Base-by-base conservation (phyloP, 2,113 vertebrate genomes). In the Choloepus hoffmanni region DNA sequence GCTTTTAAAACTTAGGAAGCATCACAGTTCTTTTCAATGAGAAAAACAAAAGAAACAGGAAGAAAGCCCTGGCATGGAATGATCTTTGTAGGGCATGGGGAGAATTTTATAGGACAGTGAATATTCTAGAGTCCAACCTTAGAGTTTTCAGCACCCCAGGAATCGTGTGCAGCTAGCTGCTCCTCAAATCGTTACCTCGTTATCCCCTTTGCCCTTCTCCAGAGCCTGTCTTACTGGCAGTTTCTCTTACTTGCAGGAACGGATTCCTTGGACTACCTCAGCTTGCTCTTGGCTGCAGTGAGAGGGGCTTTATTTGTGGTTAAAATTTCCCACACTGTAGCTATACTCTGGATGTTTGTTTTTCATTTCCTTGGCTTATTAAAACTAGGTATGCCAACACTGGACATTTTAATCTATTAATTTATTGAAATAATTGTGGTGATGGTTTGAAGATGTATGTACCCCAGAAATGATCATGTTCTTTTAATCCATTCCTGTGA, bases 341-440 rank as follows among this genome's bases (percentile, higher is more conserved):
- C 67, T 62, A 7, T 24, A 19, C 26, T 53, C 40, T 89, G 63
- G 19, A 48, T 92, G 23, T 36, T 36, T 36, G 36, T 36, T 36
- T 48, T 60, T 84, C 87, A 81, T 67, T 67, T 95, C 73, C 95
- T 93, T 30, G 67, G 60, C 67, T 86, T 84, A 86, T 91, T 78
- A 93, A 93, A 87, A 77, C 43, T 40, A 55, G 26, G 12, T 62
- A 58, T 85, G 83, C 16, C 58, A 85, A 86, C 33, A 62, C 0
- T 43, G 5, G n/a, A 8, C 36, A 26, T 85, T 95, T 86, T 90
- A 36, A 65, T 83, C 23, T 48, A 28, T 21, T 60, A 77, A 48
- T 65, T 36, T 40, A 48, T 45, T 3, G 21, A 78, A 87, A 89
- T 21, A 58, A 58, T 50, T 50, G 11, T 50, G 48, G 48, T 7